Conservation (phyloP, 2,888 invertebrate species). For the Aphidius colemani region DNA sequence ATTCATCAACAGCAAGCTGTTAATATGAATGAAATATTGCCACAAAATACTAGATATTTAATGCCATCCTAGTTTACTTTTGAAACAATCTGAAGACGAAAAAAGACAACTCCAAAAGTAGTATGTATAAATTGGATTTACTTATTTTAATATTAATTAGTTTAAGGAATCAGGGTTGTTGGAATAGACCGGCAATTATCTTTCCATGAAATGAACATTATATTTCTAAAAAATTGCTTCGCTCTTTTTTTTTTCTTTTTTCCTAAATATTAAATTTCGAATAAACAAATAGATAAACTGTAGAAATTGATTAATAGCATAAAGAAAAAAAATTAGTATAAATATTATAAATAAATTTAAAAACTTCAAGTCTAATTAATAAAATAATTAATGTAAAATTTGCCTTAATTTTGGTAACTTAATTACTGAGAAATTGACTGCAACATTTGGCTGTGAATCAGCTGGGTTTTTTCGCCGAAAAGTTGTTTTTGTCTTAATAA, state of each 20-base stretch:
- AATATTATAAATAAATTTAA: conserved; percentile 7
- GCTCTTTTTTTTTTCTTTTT: too few species aligned
- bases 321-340: neutral
- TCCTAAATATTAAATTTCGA: too few species aligned
- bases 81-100: neutral
- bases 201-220: too few species aligned
- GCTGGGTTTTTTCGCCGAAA: conserved; percentile 18
- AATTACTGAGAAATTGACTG: conserved; percentile 20
- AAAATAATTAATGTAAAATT: conserved; percentile 1
- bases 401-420: conserved; percentile 15
- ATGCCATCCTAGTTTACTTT: conserved; percentile 53
- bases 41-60: conserved; percentile 57
- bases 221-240: neutral
- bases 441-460: conserved; percentile 27
- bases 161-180: neutral
- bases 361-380: conserved; percentile 6
- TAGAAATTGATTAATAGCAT: too few species aligned
- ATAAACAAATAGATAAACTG: too few species aligned
- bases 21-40: conserved; percentile 57
- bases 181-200: neutral
- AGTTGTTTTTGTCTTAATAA: neutral
- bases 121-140: conserved; percentile 21
- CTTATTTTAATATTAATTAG: neutral
- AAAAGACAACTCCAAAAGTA: conserved; percentile 34
- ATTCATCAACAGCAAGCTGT: conserved; percentile 51